Evolutionary conservation across 2,797 vertebrate genomes (phyloP).

Genomic region (Clarias pachynema): DNA sequence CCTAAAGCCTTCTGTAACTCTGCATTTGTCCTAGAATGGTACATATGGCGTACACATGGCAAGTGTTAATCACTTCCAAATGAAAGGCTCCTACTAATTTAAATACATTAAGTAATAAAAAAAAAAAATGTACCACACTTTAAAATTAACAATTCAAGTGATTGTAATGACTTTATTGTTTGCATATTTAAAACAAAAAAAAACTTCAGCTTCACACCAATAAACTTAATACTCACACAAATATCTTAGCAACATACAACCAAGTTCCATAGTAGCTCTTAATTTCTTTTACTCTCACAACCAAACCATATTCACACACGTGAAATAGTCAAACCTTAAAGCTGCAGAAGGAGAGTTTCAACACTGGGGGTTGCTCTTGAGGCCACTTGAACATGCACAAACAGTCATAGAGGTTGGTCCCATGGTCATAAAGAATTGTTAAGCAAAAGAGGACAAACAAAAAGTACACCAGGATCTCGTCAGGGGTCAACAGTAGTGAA

Average conservation of each 20-base stretch:
- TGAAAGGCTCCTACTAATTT: background rate
- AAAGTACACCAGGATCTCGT: slow-evolving; percentile 6
- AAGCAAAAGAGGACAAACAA: slow-evolving; percentile 21
- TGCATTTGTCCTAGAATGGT: background rate
- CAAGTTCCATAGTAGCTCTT: slow-evolving; percentile 18
- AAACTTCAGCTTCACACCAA: slow-evolving; percentile 60
- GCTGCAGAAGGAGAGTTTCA: slow-evolving; percentile 56
- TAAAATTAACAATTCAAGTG: background rate
- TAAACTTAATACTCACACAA: slow-evolving; percentile 57
- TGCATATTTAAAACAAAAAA: slow-evolving; percentile 71
- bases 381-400: slow-evolving; percentile 61
- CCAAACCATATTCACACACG: slow-evolving; percentile 43
- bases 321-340: slow-evolving; percentile 65
- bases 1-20: background rate
- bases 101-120: background rate
- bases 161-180: slow-evolving; percentile 73
- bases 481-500: slow-evolving; percentile 14
- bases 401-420: slow-evolving; percentile 68
- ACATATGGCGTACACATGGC: background rate
- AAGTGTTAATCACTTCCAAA: background rate
- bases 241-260: slow-evolving; percentile 51
- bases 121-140: background rate
- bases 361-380: slow-evolving; percentile 47
- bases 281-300: slow-evolving; percentile 24
- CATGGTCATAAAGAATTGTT: slow-evolving; percentile 57